A percentile compares a stretch with the other conserved stretches of the same genome.
These are phyloP conservation scores for Drosophila anomalata DNA, from an alignment of 2,888 invertebrate species.

Conservation along the genomic window DNA sequence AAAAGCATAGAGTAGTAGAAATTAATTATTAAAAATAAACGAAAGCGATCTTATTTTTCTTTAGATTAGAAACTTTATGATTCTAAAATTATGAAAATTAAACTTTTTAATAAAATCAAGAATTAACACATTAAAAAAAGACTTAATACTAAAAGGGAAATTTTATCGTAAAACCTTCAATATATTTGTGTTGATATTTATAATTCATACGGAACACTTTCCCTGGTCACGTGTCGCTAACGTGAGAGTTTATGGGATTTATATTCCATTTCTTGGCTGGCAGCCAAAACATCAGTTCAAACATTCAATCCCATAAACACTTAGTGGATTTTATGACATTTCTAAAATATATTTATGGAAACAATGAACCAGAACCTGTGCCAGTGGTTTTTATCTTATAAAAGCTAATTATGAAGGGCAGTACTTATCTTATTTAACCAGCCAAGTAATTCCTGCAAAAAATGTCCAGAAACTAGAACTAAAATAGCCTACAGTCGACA, in stretches of 20 bases:
- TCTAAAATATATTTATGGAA: background rate
- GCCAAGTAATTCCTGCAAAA: background rate
- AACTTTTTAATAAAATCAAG: no score
- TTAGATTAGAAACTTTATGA: no score
- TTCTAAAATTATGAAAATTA: no score
- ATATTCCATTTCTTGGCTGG: conserved; percentile 32
- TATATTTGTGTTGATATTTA: background rate
- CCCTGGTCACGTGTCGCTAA: conserved; percentile 33
- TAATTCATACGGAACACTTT: no score
- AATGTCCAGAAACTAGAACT: background rate
- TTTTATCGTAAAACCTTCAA: background rate
- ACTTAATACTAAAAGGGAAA: background rate
- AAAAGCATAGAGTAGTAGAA: no score
- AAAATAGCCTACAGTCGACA: background rate
- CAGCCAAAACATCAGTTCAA: conserved; percentile 22
- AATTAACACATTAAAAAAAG: background rate
- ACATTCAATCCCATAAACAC: background rate
- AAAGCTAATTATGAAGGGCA: background rate
- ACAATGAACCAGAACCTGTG: background rate
- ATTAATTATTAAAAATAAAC: no score
- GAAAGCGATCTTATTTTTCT: no score
- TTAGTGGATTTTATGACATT: background rate
- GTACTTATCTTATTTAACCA: background rate
- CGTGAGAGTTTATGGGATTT: conserved; percentile 55
- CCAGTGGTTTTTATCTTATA: background rate